Evolutionary conservation across 64 coral and sea anemone genomes (phyloP).

Genomic region (Montipora cactus): DNA sequence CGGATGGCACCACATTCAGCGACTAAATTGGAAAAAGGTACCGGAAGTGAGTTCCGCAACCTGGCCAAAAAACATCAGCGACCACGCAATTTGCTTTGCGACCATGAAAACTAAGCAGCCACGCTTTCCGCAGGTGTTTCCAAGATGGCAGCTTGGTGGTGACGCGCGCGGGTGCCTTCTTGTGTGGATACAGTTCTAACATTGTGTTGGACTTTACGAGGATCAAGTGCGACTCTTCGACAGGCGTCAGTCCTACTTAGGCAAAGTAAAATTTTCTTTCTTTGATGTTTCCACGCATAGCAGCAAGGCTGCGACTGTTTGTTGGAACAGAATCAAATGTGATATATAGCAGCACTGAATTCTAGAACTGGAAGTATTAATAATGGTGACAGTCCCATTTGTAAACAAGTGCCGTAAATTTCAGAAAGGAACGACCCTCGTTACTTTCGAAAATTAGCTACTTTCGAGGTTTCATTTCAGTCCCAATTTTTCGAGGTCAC

Average conservation of each 20-base stretch:
- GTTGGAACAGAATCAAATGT: slow-evolving; percentile 93
- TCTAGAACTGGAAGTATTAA: slow-evolving; percentile 87
- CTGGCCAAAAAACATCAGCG: background rate
- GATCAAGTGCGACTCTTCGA: slow-evolving; percentile 96
- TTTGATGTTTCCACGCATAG: slow-evolving; percentile 92
- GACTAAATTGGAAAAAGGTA: background rate
- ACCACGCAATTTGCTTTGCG: slow-evolving; percentile 3
- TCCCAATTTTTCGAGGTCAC: slow-evolving; percentile 11
- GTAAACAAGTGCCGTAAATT: slow-evolving; percentile 81
- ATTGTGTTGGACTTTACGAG: slow-evolving; percentile 78
- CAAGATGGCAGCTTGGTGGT: slow-evolving; percentile 76
- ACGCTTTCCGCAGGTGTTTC: slow-evolving; percentile 37
- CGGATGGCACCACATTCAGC: slow-evolving; percentile 49
- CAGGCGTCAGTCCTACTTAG: slow-evolving; percentile 89
- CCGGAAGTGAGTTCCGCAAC: background rate
- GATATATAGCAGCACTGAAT: slow-evolving; percentile 80
- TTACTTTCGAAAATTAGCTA: slow-evolving; percentile 53
- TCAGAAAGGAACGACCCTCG: slow-evolving; percentile 26
- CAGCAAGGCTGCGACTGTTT: slow-evolving; percentile 82
- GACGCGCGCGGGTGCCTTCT: slow-evolving; percentile 7
- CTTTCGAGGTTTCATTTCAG: slow-evolving; percentile 73
- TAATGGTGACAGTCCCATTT: slow-evolving; percentile 9
- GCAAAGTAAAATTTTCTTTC: slow-evolving; percentile 95
- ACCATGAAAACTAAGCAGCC: slow-evolving; percentile 17
- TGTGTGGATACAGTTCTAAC: slow-evolving; percentile 45